Conservation (phyloP, 2,888 invertebrate genomes). For the Sinotaia quadrata region DNA sequence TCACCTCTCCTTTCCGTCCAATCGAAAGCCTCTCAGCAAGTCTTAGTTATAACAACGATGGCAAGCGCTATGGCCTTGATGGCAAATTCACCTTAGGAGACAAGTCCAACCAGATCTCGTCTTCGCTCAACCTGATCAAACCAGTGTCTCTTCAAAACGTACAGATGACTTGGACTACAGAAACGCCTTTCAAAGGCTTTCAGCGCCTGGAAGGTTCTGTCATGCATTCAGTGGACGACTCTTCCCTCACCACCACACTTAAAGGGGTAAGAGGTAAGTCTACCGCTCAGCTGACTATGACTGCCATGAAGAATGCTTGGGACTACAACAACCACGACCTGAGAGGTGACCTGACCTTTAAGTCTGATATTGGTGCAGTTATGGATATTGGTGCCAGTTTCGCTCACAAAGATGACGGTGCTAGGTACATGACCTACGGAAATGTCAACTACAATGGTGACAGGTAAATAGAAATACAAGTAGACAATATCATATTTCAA, state of each 20-base stretch:
- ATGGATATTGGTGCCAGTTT: constrained; percentile 22
- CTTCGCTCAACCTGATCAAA: constrained; percentile 44
- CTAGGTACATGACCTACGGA: constrained; percentile 6
- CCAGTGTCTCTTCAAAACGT: constrained; percentile 44
- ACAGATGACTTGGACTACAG: constrained; percentile 40
- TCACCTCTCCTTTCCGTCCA: constrained; percentile 28
- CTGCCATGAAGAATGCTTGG: constrained; percentile 42
- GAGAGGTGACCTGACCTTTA: constrained; percentile 42
- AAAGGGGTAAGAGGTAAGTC: constrained; percentile 41
- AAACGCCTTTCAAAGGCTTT: constrained; percentile 49
- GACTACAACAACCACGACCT: constrained; percentile 36
- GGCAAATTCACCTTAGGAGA: constrained; percentile 46
- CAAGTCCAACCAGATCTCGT: constrained; percentile 43
- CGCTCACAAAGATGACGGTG: constrained; percentile 39
- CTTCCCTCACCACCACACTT: constrained; percentile 37
- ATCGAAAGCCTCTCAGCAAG: constrained; percentile 31
- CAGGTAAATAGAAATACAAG: no score
- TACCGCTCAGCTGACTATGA: constrained; percentile 40
- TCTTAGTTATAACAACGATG: constrained; percentile 37
- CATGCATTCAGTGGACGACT: constrained; percentile 36
- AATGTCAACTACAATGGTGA: constrained; percentile 15
- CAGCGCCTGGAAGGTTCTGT: constrained; percentile 40
- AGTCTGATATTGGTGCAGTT: constrained; percentile 40
- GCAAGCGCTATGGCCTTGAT: constrained; percentile 35
- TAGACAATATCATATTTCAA: no score